Evolutionary conservation across 2,797 vertebrate genomes (phyloP).

Genomic region (Pogonophryne albipinna): DNA sequence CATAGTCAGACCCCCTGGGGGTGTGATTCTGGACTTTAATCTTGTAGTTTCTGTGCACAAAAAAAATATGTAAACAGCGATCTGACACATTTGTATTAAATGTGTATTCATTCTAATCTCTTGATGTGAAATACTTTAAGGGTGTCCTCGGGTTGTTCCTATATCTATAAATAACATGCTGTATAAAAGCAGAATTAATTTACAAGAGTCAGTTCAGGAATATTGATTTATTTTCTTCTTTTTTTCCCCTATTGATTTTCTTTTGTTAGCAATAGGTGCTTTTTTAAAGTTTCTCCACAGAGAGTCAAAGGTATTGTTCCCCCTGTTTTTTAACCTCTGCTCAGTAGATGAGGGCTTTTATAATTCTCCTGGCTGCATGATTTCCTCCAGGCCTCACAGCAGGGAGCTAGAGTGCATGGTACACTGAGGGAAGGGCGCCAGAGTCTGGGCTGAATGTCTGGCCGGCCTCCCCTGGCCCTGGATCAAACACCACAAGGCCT

Average conservation of each 20-base stretch:
- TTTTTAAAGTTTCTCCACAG: constrained; percentile 61
- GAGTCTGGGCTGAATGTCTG: constrained; percentile 73
- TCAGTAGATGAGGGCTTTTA: constrained; percentile 71
- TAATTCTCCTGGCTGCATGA: constrained; percentile 65
- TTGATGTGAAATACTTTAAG: background rate
- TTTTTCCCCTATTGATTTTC: constrained; percentile 60
- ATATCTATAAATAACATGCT: constrained; percentile 36
- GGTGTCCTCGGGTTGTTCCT: constrained; percentile 9
- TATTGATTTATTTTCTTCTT: constrained; percentile 57
- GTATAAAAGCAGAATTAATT: constrained; percentile 45
- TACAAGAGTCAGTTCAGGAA: constrained; percentile 38
- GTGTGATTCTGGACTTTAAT: constrained; percentile 32
- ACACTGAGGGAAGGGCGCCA: constrained; percentile 73
- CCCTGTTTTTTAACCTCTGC: constrained; percentile 58
- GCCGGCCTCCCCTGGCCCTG: constrained; percentile 71
- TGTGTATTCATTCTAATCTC: constrained; percentile 14
- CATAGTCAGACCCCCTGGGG: constrained; percentile 42
- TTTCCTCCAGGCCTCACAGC: constrained; percentile 80
- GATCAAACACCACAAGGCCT: constrained; percentile 77
- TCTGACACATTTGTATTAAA: background rate
- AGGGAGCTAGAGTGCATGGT: constrained; percentile 73
- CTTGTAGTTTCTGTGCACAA: constrained; percentile 7
- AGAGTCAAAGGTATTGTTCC: constrained; percentile 71
- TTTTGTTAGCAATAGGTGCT: constrained; percentile 49
- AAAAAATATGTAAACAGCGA: constrained; percentile 9